These are phyloP conservation scores for Cephus nigrinus DNA, from an alignment of 2,888 invertebrate genomes.

Conservation along the genomic window DNA sequence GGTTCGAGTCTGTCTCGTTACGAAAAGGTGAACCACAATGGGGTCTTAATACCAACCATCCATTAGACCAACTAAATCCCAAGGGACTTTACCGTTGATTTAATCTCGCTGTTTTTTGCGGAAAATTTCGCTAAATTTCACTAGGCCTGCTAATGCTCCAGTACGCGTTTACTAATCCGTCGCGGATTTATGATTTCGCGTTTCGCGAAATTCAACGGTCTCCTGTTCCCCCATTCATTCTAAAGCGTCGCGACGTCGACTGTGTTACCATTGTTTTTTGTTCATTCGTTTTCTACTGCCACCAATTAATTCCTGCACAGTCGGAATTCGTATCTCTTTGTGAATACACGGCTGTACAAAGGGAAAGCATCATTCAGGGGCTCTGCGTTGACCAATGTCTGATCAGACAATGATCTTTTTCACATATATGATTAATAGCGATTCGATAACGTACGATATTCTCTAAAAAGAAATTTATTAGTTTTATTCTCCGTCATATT, in stretches of 20 bases:
- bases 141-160: conserved; percentile 2
- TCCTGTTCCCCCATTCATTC: not conserved
- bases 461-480: not conserved
- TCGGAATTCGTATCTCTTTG: not conserved
- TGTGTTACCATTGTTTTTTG: not conserved
- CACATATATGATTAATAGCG: not conserved
- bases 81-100: conserved; percentile 23
- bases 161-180: conserved; percentile 31
- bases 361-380: not conserved
- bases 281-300: not conserved
- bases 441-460: not conserved
- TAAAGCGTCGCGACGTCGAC: not conserved
- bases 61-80: conserved; percentile 11
- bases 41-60: conserved; percentile 14
- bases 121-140: conserved; percentile 29
- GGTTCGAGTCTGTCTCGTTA: not conserved
- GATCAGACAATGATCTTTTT: not conserved
- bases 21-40: not conserved
- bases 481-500: not conserved
- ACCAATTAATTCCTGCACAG: not conserved
- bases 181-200: conserved; percentile 32
- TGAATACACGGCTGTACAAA: not conserved
- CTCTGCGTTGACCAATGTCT: not conserved
- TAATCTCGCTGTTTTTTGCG: conserved; percentile 31
- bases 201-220: conserved; percentile 13